Evolutionary conservation across 2,113 vertebrate species (phyloP).

Genomic region (Cranoglanis bouderius): DNA sequence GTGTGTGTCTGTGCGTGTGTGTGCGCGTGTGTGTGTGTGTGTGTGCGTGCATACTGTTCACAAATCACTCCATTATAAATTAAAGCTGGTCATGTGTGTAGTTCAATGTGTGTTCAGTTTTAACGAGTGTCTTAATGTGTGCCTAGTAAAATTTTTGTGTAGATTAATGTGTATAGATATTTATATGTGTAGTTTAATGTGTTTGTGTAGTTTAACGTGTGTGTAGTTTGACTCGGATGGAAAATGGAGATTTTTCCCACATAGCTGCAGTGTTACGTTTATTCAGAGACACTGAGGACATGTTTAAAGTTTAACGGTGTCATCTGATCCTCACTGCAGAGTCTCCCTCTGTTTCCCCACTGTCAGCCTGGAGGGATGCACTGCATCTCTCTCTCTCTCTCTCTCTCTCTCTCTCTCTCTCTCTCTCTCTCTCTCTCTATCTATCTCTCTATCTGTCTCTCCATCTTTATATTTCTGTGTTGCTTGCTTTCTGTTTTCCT

Average conservation of each 20-base stretch:
- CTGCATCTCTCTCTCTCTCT: slow-evolving; percentile 2
- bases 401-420: not conserved
- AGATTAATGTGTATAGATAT: not conserved
- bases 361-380: slow-evolving; percentile 9
- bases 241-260: not conserved
- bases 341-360: slow-evolving; percentile 23
- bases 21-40: not conserved
- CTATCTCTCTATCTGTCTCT: not conserved
- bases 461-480: not conserved
- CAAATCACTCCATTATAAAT: not conserved
- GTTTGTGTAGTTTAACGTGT: not conserved
- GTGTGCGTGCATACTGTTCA: not conserved
- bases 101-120: not conserved
- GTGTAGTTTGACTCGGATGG: not conserved
- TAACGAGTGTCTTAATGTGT: not conserved
- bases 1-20: too few species aligned
- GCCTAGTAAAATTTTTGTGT: not conserved
- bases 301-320: slow-evolving; percentile 50
- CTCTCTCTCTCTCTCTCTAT: not conserved
- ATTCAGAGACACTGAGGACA: slow-evolving; percentile 4
- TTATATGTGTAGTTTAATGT: not conserved
- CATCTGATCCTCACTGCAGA: slow-evolving; percentile 47
- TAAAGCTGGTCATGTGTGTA: not conserved
- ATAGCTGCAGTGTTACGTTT: not conserved
- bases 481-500: not conserved